Percentiles rank a stretch among this genome's conserved stretches.
These are phyloP conservation scores for Pegoplata infirma DNA, from an alignment of 2,888 invertebrate species.

Conservation along the genomic window DNA sequence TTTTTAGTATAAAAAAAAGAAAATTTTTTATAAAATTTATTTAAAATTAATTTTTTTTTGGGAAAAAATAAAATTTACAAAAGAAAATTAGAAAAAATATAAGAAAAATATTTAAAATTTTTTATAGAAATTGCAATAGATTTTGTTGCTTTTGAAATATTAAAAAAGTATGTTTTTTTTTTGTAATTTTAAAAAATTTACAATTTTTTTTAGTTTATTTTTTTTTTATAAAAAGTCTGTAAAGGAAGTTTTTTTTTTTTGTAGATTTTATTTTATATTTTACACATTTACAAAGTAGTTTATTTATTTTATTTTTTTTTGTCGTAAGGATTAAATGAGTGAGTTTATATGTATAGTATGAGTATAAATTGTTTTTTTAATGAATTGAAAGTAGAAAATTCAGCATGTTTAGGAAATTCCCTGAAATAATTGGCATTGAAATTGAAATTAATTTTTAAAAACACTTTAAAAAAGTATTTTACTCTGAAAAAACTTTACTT, in stretches of 20 bases:
- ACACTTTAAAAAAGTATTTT: too few species aligned
- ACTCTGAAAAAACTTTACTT: too few species aligned
- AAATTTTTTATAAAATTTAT: background rate
- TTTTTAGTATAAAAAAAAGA: background rate
- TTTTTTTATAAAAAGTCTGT: conserved; percentile 55
- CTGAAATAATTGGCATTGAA: too few species aligned
- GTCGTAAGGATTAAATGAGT: conserved; percentile 25
- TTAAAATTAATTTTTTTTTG: background rate
- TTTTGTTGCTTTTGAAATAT: background rate
- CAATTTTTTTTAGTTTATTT: conserved; percentile 33
- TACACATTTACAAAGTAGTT: conserved; percentile 60
- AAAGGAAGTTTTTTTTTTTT: conserved; percentile 60
- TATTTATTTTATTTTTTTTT: background rate
- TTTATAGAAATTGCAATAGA: conserved; percentile 2
- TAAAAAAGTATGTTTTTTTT: conserved; percentile 13
- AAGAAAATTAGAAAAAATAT: conserved; percentile 20
- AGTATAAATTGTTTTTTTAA: background rate
- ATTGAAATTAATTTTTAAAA: too few species aligned
- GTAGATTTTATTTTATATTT: conserved; percentile 36
- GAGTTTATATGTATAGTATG: conserved; percentile 2
- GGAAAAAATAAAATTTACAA: conserved; percentile 23
- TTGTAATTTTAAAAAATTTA: conserved; percentile 48
- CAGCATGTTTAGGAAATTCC: too few species aligned
- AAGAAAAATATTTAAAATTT: conserved; percentile 9
- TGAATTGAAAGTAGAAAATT: background rate